These are phyloP conservation scores for Eupeodes latifasciatus DNA, from an alignment of 2,888 invertebrate genomes.

Conservation along the genomic window DNA sequence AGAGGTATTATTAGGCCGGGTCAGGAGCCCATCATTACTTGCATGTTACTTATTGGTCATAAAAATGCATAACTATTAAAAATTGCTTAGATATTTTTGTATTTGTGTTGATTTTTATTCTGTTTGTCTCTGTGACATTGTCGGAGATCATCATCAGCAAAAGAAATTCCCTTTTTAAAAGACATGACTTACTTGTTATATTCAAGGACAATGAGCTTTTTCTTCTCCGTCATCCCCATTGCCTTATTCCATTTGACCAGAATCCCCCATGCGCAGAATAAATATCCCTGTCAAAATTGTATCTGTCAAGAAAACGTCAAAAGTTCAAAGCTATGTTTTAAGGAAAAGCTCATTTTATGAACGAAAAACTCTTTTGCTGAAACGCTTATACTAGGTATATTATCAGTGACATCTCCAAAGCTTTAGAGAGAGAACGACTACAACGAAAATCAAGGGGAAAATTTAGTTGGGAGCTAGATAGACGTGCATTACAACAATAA, in stretches of 20 bases:
- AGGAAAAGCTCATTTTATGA: not conserved
- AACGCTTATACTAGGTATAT: not conserved
- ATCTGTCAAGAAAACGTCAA: conserved; percentile 41
- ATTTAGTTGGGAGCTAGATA: not conserved
- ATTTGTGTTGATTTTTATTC: not conserved
- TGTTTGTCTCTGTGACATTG: not conserved
- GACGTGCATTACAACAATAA: conserved; percentile 35
- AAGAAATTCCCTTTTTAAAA: conserved; percentile 1
- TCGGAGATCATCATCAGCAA: not conserved
- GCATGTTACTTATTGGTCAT: conserved; percentile 23
- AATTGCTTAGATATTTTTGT: not conserved
- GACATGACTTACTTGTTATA: not conserved
- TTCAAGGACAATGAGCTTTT: conserved; percentile 52
- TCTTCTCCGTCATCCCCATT: not conserved
- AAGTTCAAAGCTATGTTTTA: not conserved
- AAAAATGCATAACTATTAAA: conserved; percentile 42
- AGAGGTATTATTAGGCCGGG: conserved; percentile 27
- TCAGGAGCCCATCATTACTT: conserved; percentile 47
- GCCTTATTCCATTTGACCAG: conserved; percentile 46
- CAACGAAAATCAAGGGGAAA: conserved; percentile 26
- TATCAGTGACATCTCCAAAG: conserved; percentile 2
- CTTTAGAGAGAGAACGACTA: conserved; percentile 51
- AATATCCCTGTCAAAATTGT: not conserved
- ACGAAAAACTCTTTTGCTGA: conserved; percentile 11
- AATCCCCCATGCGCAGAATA: conserved; percentile 24